Percentiles rank a stretch among this genome's conserved stretches.
Evolutionary conservation across 2,797 vertebrate species (phyloP).

Genomic region (Smutsia gigantea): DNA sequence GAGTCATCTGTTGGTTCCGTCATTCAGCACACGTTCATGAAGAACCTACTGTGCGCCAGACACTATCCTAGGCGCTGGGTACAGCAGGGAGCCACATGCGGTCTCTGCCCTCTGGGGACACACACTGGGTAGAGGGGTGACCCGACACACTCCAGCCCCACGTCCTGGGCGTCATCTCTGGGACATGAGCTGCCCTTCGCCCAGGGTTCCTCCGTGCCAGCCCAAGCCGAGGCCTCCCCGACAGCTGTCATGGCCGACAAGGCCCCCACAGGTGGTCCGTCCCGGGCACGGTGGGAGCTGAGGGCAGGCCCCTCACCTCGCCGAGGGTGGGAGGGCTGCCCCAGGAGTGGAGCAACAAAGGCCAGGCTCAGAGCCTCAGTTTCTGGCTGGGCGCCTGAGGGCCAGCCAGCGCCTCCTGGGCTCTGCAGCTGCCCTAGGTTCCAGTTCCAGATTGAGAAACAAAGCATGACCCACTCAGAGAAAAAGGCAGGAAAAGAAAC

Average conservation of each 20-base stretch:
- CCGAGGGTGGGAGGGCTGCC: background rate
- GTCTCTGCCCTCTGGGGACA: background rate
- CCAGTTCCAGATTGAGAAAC: background rate
- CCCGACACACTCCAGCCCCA: background rate
- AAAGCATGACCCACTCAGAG: accelerated
- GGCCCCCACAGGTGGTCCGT: too few species aligned
- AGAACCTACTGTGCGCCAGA: background rate
- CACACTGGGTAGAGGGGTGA: background rate
- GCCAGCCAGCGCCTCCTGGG: background rate
- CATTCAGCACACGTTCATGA: background rate
- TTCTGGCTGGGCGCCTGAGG: too few species aligned
- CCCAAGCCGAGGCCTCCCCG: too few species aligned
- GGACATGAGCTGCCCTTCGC: background rate
- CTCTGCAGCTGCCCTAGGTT: too few species aligned
- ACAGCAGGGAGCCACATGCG: accelerated
- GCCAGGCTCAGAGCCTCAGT: background rate
- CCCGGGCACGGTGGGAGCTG: accelerated
- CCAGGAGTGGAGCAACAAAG: background rate
- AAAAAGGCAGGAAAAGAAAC: background rate
- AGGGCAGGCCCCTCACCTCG: background rate
- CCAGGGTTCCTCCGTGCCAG: background rate
- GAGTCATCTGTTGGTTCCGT: accelerated
- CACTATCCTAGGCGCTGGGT: accelerated
- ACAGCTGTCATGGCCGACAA: accelerated
- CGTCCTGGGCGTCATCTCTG: accelerated